These are phyloP conservation scores for Callocephalon fimbriatum DNA, from an alignment of 2,113 vertebrate genomes.

Conservation along the genomic window DNA sequence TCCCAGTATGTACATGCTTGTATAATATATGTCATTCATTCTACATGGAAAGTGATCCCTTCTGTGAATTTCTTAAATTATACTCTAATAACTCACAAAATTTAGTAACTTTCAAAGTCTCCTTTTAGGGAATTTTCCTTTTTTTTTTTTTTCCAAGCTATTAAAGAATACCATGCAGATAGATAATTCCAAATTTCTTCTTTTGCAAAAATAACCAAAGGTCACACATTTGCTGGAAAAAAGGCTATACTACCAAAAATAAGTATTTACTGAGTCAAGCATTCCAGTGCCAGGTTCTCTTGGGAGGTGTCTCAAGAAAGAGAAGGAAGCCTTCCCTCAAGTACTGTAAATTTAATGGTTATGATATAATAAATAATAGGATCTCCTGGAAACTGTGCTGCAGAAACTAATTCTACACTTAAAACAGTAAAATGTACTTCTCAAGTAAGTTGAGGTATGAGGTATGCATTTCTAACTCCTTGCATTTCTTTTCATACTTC, in stretches of 20 bases:
- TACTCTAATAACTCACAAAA: not conserved
- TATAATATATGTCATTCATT: not conserved
- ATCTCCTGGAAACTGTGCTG: not conserved
- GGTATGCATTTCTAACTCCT: not conserved
- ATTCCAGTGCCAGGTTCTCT: not conserved
- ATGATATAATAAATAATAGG: not conserved
- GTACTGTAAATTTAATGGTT: not conserved
- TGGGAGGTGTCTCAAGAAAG: not conserved
- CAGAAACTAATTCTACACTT: not conserved
- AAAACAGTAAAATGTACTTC: not conserved
- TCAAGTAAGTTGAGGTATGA: not conserved
- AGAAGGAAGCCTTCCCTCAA: not conserved
- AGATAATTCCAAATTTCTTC: not conserved
- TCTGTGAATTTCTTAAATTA: not conserved
- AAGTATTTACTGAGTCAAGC: constrained; percentile 12
- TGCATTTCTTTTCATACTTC: not conserved
- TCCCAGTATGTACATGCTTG: not conserved
- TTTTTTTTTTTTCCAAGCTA: not conserved
- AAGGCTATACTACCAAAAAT: not conserved
- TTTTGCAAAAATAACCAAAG: not conserved
- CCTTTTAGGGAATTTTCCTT: not conserved
- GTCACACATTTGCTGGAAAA: not conserved
- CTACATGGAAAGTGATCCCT: not conserved
- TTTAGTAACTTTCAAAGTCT: not conserved
- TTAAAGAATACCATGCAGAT: not conserved